Base-by-base conservation (phyloP, 2,797 vertebrate genomes). In the Leptoclinus maculatus region DNA sequence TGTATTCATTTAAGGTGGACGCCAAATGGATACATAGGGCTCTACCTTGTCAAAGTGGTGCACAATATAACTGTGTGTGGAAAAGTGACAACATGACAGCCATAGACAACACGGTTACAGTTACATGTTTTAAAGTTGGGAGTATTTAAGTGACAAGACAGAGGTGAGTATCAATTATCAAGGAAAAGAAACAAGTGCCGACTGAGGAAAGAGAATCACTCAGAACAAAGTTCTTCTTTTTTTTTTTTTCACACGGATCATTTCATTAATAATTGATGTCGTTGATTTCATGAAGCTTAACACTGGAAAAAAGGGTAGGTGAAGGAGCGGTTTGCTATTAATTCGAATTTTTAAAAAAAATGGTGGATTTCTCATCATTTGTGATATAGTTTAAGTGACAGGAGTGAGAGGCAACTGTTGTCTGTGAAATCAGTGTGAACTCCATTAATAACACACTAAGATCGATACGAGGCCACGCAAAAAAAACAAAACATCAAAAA, bases 1-100 rank as follows among this genome's bases (percentile, higher is more conserved):
- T 92, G 91, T 93, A 92, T 94, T 91, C 91, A 93, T 93, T 93
- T 89, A 58, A 79, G 76, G 74, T 71, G 71, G 79, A 78, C 39
- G 81, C 77, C 82, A 87, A 93, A 94, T 92, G 92, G 88, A 95
- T 95, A 93, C 92, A 94, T 90, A 66, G 87, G 89, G 80, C 71
- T 89, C 77, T 83, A 88, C 88, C 83, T 91, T 73, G 25, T 83
- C 68, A 83, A 85, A 91, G 88, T 90, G 89, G 90, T 92, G 91
- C 88, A 88, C 66, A 87, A 60, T 82, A 45, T 79, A 78, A 89
- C 69, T 85, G 72, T 57, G 59, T 85, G 74, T 84, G 86, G 81
- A 75, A 68, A 76, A 82, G 84, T 74, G 83, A 90, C 81, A 89
- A 91, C 81, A 90, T 74, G 71, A 89, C 84, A 92, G 83, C 82